Evolutionary conservation across 1,140 invertebrate genomes (phyloP).

Genomic region (Platyura marginata): DNA sequence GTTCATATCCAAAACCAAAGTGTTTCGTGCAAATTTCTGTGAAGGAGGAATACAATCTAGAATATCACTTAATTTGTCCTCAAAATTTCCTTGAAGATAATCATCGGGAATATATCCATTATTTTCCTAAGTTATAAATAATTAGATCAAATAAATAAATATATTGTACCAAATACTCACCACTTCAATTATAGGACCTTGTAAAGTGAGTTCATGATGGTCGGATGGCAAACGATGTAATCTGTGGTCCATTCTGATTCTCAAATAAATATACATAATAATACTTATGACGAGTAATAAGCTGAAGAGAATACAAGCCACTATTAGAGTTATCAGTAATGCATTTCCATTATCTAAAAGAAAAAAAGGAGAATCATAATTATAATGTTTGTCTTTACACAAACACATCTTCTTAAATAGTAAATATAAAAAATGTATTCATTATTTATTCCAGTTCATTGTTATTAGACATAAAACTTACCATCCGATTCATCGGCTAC

Average conservation of each 20-base stretch:
- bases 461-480: neutral
- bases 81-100: conserved; percentile 47
- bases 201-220: conserved; percentile 43
- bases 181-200: conserved; percentile 42
- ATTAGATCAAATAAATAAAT: no score
- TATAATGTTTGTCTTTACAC: no score
- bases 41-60: conserved; percentile 21
- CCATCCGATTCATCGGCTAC: neutral
- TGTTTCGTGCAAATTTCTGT: conserved; percentile 50
- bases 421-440: neutral
- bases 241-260: conserved; percentile 28
- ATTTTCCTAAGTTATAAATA: conserved; percentile 33
- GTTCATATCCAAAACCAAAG: conserved; percentile 42
- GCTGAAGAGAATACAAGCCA: conserved; percentile 39
- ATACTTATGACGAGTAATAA: conserved; percentile 35
- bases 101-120: conserved; percentile 51
- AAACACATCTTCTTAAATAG: neutral
- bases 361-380: no score
- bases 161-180: conserved; percentile 11
- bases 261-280: conserved; percentile 36
- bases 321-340: conserved; percentile 25
- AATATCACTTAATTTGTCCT: conserved; percentile 30
- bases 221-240: conserved; percentile 30
- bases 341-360: neutral
- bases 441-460: neutral